Evolutionary conservation across 2,797 vertebrate species (phyloP).

Genomic region (Phylloscopus collybita): DNA sequence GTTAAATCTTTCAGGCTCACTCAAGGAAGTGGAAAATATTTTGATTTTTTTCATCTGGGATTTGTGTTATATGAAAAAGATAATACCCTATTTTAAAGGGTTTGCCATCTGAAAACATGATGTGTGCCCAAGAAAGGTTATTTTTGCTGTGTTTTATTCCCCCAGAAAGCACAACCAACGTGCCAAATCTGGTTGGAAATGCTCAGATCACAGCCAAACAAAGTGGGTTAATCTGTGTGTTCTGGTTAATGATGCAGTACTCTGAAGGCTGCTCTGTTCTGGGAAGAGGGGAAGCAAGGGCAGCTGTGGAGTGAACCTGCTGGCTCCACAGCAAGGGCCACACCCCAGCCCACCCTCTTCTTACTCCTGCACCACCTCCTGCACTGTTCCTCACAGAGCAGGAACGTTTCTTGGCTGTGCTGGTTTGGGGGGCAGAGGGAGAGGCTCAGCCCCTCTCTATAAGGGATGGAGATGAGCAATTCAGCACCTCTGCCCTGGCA

Average conservation of each 20-base stretch:
- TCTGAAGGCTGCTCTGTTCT: neutral
- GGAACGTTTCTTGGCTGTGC: fast-evolving
- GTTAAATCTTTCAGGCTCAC: neutral
- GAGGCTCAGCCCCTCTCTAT: neutral
- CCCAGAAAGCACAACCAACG: neutral
- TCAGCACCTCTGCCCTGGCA: neutral
- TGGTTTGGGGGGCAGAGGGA: neutral
- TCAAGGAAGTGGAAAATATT: neutral
- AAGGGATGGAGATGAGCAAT: neutral
- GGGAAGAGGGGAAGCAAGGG: neutral
- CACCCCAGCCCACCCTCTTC: too few relatives aligned
- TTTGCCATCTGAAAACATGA: constrained; percentile 32
- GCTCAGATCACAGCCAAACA: neutral
- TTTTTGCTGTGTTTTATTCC: neutral
- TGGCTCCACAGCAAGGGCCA: neutral
- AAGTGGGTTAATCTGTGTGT: neutral
- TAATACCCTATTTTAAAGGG: constrained; percentile 30
- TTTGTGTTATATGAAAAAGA: constrained; percentile 35
- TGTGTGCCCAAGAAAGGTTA: constrained; percentile 30
- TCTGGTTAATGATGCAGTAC: neutral
- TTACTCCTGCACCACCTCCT: neutral
- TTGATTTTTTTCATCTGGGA: constrained; percentile 36
- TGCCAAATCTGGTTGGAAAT: neutral
- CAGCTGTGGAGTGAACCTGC: neutral
- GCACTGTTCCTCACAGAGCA: fast-evolving